Evolutionary conservation across 1,140 invertebrate species (phyloP).

Genomic region (Ceratina japonica): DNA sequence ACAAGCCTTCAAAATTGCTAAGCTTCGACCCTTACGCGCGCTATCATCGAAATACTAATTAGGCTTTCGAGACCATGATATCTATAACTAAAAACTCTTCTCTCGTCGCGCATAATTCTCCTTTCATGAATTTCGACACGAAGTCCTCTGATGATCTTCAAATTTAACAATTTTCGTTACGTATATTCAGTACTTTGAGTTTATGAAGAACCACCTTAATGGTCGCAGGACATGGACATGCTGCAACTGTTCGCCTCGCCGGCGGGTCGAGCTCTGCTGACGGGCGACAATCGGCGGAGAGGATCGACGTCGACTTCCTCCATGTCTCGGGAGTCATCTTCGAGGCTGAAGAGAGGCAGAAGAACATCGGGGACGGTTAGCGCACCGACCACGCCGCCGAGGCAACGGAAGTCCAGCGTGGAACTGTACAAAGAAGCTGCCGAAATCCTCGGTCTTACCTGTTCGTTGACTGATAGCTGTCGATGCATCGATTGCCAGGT

Average conservation of each 20-base stretch:
- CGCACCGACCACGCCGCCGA: conserved; percentile 70
- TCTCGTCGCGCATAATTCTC: too few species aligned
- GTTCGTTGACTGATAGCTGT: conserved; percentile 82
- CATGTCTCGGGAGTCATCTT: conserved; percentile 71
- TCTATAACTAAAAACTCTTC: background rate
- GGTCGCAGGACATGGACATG: conserved; percentile 79
- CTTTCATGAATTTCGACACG: too few species aligned
- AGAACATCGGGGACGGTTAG: conserved; percentile 66
- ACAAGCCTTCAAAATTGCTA: background rate
- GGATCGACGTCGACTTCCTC: conserved; percentile 73
- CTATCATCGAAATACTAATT: background rate
- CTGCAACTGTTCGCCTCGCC: conserved; percentile 81
- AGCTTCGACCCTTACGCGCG: background rate
- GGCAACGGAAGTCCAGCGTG: conserved; percentile 78
- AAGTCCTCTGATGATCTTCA: too few species aligned
- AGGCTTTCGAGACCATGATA: background rate
- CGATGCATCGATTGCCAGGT: conserved; percentile 83
- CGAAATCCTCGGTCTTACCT: conserved; percentile 81
- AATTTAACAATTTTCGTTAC: too few species aligned
- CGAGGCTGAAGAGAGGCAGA: conserved; percentile 67
- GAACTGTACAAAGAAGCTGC: conserved; percentile 82
- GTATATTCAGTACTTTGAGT: too few species aligned
- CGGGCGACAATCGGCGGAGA: conserved; percentile 77
- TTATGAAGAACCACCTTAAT: too few species aligned
- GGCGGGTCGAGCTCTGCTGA: conserved; percentile 80